phyloP scores from a whole-genome alignment of 2,888 invertebrate species.

The Synergus gifuensis region DNA sequence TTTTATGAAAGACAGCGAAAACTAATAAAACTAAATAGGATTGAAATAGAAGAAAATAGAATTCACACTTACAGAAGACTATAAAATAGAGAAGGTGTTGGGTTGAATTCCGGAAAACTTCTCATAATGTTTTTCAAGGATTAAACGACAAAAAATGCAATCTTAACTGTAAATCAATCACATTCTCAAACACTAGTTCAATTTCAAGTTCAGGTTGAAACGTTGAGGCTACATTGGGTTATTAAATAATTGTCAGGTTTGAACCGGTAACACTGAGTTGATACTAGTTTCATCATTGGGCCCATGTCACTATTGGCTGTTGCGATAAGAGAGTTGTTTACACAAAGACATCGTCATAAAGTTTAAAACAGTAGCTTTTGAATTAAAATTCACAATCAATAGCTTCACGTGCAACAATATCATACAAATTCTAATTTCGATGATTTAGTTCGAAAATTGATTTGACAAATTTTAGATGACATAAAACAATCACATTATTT shows the following conservation, averaged over 20 bases:
- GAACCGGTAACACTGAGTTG: constrained; percentile 26
- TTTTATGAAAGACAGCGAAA: background rate
- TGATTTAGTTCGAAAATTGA: background rate
- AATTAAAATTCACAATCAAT: constrained; percentile 6
- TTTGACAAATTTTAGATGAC: background rate
- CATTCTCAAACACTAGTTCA: background rate
- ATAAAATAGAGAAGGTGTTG: constrained; percentile 56
- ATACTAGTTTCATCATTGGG: constrained; percentile 28
- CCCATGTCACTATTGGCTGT: constrained; percentile 15
- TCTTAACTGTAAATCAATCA: background rate
- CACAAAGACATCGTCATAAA: constrained; percentile 3
- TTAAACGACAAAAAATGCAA: background rate
- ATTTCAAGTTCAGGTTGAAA: constrained; percentile 30
- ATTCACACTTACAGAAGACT: constrained; percentile 61
- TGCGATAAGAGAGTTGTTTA: constrained; percentile 23
- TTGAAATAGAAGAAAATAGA: background rate
- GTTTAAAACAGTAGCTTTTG: background rate
- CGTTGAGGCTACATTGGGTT: background rate
- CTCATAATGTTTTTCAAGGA: constrained; percentile 50
- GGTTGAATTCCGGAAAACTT: constrained; percentile 54
- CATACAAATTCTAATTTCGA: background rate
- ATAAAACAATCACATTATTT: background rate
- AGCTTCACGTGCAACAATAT: background rate
- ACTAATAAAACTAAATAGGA: background rate
- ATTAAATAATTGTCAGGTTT: constrained; percentile 21